Evolutionary conservation across 2,113 vertebrate species (phyloP).

Genomic region (Zingel zingel): DNA sequence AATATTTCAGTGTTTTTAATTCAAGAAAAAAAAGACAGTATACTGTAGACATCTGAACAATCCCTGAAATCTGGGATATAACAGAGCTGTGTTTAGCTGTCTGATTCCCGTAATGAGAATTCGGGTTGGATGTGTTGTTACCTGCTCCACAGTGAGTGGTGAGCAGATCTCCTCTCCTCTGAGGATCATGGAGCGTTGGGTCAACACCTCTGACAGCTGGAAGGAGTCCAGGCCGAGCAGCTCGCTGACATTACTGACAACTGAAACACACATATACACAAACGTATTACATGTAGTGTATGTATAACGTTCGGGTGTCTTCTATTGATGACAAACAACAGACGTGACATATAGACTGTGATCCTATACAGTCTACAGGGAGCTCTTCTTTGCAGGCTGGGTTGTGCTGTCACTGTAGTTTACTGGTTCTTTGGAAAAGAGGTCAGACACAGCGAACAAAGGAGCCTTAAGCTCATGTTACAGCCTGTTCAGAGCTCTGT

Average conservation of each 20-base stretch:
- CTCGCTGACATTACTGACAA: conserved; percentile 90
- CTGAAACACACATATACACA: conserved; percentile 78
- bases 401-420: conserved; percentile 56
- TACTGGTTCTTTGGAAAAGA: conserved; percentile 66
- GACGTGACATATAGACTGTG: conserved; percentile 23
- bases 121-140: conserved; percentile 60
- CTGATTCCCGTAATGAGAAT: neutral
- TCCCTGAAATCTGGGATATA: conserved; percentile 13
- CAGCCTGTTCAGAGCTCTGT: conserved; percentile 72
- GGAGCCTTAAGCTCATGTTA: conserved; percentile 76
- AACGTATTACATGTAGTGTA: conserved; percentile 1
- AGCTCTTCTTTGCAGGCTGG: conserved; percentile 36
- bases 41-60: neutral
- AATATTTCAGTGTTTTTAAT: conserved; percentile 26
- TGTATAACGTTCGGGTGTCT: conserved; percentile 36
- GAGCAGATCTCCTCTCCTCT: conserved; percentile 95
- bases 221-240: conserved; percentile 92
- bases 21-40: neutral
- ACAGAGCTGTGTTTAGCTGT: neutral
- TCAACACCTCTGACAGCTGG: conserved; percentile 93
- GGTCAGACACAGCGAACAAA: conserved; percentile 74
- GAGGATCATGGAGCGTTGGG: conserved; percentile 94
- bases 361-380: conserved; percentile 51
- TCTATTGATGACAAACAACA: conserved; percentile 52
- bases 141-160: conserved; percentile 94